Percentiles rank a stretch among this genome's conserved stretches.
Evolutionary conservation across 2,113 vertebrate genomes (phyloP).

Genomic region (Amphiprion ocellaris): DNA sequence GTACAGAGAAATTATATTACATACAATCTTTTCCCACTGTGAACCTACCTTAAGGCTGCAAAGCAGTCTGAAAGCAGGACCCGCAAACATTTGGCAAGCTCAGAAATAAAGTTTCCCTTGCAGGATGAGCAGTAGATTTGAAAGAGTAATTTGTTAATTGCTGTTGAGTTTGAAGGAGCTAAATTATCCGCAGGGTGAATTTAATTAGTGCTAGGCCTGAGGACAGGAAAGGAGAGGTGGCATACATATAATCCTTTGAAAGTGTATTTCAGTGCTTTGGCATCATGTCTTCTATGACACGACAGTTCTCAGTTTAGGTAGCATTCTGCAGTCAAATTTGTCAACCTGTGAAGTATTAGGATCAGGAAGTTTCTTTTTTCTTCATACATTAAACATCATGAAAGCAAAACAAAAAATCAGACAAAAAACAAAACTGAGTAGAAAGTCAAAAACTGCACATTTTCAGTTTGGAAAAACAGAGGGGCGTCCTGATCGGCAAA

Average conservation of each 20-base stretch:
- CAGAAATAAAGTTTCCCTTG: not conserved
- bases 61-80: not conserved
- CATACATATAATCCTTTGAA: conserved; percentile 7
- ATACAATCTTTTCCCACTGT: not conserved
- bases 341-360: not conserved
- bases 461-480: too few relatives aligned
- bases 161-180: conserved; percentile 38
- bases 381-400: not conserved
- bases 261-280: conserved; percentile 11
- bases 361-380: not conserved
- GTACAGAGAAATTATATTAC: too few relatives aligned
- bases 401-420: too few relatives aligned
- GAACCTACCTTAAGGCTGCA: conserved; percentile 12
- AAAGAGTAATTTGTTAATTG: conserved; percentile 55
- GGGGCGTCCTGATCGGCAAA: too few relatives aligned
- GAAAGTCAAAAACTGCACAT: too few relatives aligned
- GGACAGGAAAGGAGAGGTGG: conserved; percentile 21
- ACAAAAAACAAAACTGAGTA: too few relatives aligned
- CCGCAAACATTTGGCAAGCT: conserved; percentile 29
- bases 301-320: not conserved
- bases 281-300: not conserved
- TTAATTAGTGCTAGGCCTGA: conserved; percentile 41
- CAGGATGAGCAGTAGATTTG: conserved; percentile 25
- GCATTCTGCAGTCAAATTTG: not conserved
- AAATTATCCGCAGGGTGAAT: conserved; percentile 51